Evolutionary conservation across 1,140 invertebrate genomes (phyloP), one percentile per base, ranked within the genome.

Genomic region (Drosophila parvula): DNA sequence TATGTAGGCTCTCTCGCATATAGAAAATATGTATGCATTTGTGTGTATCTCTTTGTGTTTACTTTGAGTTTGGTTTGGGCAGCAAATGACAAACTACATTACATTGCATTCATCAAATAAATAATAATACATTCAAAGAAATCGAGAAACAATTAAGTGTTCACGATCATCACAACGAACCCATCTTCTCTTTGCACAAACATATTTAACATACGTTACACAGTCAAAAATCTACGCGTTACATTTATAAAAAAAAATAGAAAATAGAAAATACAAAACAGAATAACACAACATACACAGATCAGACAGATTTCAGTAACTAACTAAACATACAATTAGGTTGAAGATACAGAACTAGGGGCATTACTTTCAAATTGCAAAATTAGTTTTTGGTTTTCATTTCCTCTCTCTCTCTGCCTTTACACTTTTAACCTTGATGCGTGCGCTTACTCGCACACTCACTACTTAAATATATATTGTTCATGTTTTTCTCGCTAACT

Each of bases 31-130:
- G 50, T 50, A 16, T 36, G 12, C 14, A 80, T 86, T 86, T 86
- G 84, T 86, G 83, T 86, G 79, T 76, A 83, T 82, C 81, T 88
- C 63, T 86, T 86, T 86, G 83, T 86, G 83, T 86, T 88, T 71
- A 74, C 64, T 88, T 86, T 86, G 61, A 79, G 65, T 79, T 77
- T 67, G 64, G 68, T 74, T 71, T 79, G 76, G 83, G 79, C 81
- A 82, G 79, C 75, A 77, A 64, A 79, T 88, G 69, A 79, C 74
- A 88, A 88, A 63, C 77, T 86, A 76, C 65, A 88, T 88, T 36
- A 68, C 65, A 76, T 64, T 47, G 38, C 45, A 53, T 62, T 67
- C 32, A 11, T 67, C 53, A 74, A 60, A 71, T 63, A 60, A 79
- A 82, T 67, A 81, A 61, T 68, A 70, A 50, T 57, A 69, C 41